A percentile compares a stretch with the other conserved stretches of the same genome.
Evolutionary conservation across 2,113 vertebrate genomes (phyloP).

Genomic region (Pseudopodoces humilis): DNA sequence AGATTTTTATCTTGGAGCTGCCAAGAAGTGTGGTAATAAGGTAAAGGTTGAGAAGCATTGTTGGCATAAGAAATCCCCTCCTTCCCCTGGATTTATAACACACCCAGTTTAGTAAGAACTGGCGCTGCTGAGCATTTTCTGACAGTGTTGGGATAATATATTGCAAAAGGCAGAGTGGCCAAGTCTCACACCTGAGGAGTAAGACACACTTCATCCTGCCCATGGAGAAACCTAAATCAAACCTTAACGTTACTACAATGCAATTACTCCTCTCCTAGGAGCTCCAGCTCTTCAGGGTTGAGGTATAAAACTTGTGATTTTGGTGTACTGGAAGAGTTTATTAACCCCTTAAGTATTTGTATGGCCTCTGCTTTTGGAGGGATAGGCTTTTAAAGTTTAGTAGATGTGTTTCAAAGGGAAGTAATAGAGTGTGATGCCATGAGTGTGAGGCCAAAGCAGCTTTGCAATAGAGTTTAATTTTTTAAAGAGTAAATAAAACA

Average conservation of each 20-base stretch:
- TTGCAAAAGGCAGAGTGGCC: slow-evolving; percentile 46
- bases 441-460: slow-evolving; percentile 27
- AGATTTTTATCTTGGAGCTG: slow-evolving; percentile 47
- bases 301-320: slow-evolving; percentile 43
- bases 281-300: background rate
- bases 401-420: background rate
- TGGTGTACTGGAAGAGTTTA: slow-evolving; percentile 26
- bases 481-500: slow-evolving; percentile 32
- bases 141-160: slow-evolving; percentile 68
- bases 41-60: slow-evolving; percentile 69
- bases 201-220: slow-evolving; percentile 59
- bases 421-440: slow-evolving; percentile 6
- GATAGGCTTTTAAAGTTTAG: slow-evolving; percentile 25
- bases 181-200: slow-evolving; percentile 76
- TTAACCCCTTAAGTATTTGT: slow-evolving; percentile 59
- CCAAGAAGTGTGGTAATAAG: slow-evolving; percentile 74
- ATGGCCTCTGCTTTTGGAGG: background rate
- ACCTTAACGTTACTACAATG: slow-evolving; percentile 20
- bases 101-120: slow-evolving; percentile 66
- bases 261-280: slow-evolving; percentile 16
- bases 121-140: slow-evolving; percentile 52
- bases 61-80: slow-evolving; percentile 65
- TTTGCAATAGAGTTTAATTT: background rate
- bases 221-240: slow-evolving; percentile 65
- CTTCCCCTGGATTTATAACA: slow-evolving; percentile 64